These are phyloP conservation scores for Orycteropus afer DNA, from an alignment of 2,113 vertebrate genomes.

Conservation along the genomic window DNA sequence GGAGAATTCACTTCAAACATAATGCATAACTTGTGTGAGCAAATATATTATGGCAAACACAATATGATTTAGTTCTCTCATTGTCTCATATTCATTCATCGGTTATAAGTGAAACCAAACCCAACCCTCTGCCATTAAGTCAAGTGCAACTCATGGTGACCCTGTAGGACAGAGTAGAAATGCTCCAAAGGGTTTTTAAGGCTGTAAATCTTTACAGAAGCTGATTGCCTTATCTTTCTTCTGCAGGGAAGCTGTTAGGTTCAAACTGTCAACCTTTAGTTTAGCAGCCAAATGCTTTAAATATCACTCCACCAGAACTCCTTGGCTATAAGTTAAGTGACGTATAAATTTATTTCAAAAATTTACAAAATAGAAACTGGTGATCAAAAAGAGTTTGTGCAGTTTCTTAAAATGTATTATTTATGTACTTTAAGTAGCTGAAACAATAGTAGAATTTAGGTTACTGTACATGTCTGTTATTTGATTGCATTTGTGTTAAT, in stretches of 20 bases:
- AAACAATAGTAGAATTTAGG: slow-evolving; percentile 18
- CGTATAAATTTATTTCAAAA: background rate
- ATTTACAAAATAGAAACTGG: background rate
- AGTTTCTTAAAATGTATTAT: background rate
- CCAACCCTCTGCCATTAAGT: too few relatives aligned
- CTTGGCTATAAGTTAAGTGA: background rate
- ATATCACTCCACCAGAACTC: too few relatives aligned
- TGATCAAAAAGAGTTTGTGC: background rate
- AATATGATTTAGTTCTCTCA: background rate
- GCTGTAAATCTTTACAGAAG: too few relatives aligned
- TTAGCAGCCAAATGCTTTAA: too few relatives aligned
- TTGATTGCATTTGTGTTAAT: slow-evolving; percentile 11
- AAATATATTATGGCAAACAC: background rate
- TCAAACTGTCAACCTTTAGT: too few relatives aligned
- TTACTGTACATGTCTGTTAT: background rate
- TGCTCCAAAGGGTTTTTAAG: too few relatives aligned
- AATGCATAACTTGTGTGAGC: background rate
- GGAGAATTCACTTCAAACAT: background rate
- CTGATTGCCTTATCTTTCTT: too few relatives aligned
- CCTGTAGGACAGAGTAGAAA: too few relatives aligned
- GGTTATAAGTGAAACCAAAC: too few relatives aligned
- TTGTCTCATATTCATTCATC: background rate
- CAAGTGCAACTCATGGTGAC: too few relatives aligned
- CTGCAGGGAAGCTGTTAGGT: too few relatives aligned
- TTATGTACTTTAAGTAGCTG: background rate